A percentile compares a stretch with the other conserved stretches of the same genome.
Evolutionary conservation across 2,797 vertebrate genomes (phyloP).

Genomic region (Avahi laniger): DNA sequence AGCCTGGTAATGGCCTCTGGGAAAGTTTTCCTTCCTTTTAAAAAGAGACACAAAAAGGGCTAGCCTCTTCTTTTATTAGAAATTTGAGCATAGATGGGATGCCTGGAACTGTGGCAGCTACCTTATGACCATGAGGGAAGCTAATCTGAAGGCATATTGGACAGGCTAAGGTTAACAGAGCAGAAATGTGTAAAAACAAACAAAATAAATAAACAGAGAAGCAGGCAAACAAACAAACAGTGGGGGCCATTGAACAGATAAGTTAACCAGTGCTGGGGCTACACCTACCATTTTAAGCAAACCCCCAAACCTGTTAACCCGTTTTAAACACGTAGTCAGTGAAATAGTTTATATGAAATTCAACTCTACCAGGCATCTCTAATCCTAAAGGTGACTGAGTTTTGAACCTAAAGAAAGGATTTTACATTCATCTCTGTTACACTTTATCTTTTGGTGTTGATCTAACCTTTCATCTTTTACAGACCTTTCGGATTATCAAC

Average conservation of each 20-base stretch:
- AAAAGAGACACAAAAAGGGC: neutral
- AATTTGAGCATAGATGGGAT: neutral
- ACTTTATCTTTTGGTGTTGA: slow-evolving; percentile 21
- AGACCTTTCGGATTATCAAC: neutral
- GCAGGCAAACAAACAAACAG: neutral
- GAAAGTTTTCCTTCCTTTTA: neutral
- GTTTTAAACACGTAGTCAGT: neutral
- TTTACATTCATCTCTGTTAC: neutral
- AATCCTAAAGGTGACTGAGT: neutral
- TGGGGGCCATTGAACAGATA: neutral
- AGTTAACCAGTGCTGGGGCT: neutral
- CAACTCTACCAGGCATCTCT: neutral
- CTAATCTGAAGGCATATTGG: neutral
- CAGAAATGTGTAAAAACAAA: neutral
- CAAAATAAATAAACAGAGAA: neutral
- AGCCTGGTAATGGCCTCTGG: neutral
- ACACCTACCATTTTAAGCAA: neutral
- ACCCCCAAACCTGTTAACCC: neutral
- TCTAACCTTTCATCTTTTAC: neutral
- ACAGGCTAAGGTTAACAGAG: neutral
- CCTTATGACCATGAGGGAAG: neutral
- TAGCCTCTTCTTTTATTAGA: neutral
- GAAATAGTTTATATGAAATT: neutral
- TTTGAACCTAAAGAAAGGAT: neutral
- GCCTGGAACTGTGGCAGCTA: neutral